Conservation (phyloP, 2,113 vertebrate genomes). For the Ceyx margarethae region DNA sequence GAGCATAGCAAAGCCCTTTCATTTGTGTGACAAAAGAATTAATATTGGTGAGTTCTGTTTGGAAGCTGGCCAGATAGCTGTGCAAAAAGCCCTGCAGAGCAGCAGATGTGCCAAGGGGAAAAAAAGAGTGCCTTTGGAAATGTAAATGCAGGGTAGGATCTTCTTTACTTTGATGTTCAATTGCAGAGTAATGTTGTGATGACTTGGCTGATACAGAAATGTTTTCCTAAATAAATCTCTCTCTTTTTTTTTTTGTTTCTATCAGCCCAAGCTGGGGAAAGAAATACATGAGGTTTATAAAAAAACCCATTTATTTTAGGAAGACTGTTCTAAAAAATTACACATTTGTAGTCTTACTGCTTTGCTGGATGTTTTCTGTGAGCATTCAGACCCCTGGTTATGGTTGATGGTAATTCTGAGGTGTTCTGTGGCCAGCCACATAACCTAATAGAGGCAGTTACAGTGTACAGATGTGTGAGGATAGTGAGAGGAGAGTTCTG, state of each 20-base stretch:
- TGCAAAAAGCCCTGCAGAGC: not conserved
- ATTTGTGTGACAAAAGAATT: not conserved
- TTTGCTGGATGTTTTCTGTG: not conserved
- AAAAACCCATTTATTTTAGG: not conserved
- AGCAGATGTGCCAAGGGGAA: not conserved
- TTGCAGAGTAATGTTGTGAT: not conserved
- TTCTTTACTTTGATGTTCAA: not conserved
- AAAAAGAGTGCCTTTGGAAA: not conserved
- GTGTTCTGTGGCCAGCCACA: accelerated
- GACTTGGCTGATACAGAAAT: not conserved
- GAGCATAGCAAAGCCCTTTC: not conserved
- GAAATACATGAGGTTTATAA: not conserved
- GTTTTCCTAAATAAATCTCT: not conserved
- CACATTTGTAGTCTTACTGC: not conserved
- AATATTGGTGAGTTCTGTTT: not conserved
- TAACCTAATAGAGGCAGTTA: not conserved
- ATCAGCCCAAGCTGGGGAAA: not conserved
- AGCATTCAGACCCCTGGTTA: not conserved
- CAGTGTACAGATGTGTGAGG: not conserved
- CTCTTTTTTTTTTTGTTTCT: not conserved
- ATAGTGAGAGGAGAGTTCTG: not conserved
- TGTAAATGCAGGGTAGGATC: not conserved
- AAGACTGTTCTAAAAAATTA: not conserved
- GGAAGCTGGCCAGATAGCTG: not conserved
- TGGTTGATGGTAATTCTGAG: not conserved